Evolutionary conservation across 2,888 invertebrate genomes (phyloP).

Genomic region (Cheilosia grossa): DNA sequence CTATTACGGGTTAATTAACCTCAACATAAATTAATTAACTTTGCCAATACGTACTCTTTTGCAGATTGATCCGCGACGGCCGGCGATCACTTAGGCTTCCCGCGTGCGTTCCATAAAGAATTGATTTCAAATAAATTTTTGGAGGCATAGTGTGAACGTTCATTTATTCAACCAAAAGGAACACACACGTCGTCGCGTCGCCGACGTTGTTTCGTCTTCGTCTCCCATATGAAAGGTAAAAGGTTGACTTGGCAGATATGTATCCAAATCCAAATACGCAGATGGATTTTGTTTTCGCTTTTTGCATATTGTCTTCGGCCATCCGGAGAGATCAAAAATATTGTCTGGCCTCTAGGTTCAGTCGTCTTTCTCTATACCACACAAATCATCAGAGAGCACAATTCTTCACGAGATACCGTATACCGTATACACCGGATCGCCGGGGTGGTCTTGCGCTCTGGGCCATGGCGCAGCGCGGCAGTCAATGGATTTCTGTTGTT

Average conservation of each 20-base stretch:
- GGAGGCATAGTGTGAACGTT: constrained; percentile 73
- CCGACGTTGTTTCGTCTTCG: constrained; percentile 9
- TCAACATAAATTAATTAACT: constrained; percentile 73
- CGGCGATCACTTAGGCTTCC: constrained; percentile 16
- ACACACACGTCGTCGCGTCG: constrained; percentile 70
- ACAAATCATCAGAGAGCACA: constrained; percentile 73
- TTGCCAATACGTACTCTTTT: constrained; percentile 53
- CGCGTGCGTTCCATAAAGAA: constrained; percentile 49
- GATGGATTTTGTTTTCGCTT: constrained; percentile 60
- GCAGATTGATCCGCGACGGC: not conserved
- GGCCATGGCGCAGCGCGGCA: constrained; percentile 69
- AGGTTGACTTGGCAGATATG: constrained; percentile 55
- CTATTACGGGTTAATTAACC: constrained; percentile 71
- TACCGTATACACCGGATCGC: constrained; percentile 19
- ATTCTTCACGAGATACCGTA: constrained; percentile 69
- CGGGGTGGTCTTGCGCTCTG: constrained; percentile 66
- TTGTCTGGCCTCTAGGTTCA: constrained; percentile 57
- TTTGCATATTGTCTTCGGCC: constrained; percentile 72
- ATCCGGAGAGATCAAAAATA: constrained; percentile 52
- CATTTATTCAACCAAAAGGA: constrained; percentile 70
- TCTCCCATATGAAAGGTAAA: constrained; percentile 61
- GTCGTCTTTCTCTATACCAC: constrained; percentile 40
- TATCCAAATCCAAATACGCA: constrained; percentile 46
- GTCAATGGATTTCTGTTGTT: constrained; percentile 35
- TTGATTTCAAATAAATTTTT: constrained; percentile 72